These are phyloP conservation scores for Peromyscus maniculatus DNA, from an alignment of 2,113 vertebrate genomes.

Conservation along the genomic window DNA sequence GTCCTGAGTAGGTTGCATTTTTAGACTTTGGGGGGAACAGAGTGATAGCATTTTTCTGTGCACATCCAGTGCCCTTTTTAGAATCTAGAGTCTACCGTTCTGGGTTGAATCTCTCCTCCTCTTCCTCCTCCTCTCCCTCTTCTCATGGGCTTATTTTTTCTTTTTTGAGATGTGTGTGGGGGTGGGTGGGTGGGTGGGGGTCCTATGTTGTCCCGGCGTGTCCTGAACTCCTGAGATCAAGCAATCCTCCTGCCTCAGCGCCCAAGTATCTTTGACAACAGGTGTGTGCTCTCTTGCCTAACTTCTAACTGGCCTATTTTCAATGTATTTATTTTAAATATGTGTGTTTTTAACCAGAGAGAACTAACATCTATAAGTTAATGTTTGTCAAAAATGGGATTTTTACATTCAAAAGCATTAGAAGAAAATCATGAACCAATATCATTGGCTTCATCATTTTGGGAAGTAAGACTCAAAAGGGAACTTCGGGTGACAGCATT, in stretches of 20 bases:
- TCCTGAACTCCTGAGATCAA: neutral
- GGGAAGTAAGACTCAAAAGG: neutral
- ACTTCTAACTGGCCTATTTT: neutral
- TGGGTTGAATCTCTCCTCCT: neutral
- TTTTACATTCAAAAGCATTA: neutral
- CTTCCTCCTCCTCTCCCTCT: too few relatives aligned
- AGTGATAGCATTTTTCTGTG: too few relatives aligned
- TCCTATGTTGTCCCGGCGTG: neutral
- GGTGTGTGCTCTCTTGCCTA: neutral
- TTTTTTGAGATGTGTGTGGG: neutral
- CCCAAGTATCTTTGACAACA: too few relatives aligned
- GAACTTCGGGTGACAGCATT: neutral
- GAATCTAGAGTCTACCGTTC: neutral
- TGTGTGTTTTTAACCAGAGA: neutral
- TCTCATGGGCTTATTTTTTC: neutral
- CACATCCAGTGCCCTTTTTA: neutral
- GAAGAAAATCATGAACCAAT: neutral
- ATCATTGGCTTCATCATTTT: neutral
- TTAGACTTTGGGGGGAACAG: neutral
- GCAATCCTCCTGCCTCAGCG: neutral
- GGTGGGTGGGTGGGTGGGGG: too few relatives aligned
- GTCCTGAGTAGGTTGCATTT: too few relatives aligned
- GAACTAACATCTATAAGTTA: neutral
- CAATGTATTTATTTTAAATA: neutral
- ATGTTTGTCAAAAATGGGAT: neutral